phyloP scores from a whole-genome alignment of 2,113 vertebrate genomes.

The Numenius arquata region DNA sequence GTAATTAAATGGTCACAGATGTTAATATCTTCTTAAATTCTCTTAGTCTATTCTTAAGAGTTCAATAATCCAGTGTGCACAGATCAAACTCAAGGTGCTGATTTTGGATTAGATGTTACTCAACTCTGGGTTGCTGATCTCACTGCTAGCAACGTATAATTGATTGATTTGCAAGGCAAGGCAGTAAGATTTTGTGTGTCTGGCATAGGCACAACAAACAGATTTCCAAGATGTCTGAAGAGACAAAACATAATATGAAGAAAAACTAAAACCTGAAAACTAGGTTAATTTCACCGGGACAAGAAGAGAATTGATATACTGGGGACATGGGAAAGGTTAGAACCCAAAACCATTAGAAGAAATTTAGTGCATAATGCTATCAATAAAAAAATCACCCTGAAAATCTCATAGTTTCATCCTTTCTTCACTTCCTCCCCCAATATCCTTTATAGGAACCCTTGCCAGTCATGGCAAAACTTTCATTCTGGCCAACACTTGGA shows the following conservation, averaged over 20 bases:
- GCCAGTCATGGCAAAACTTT: background rate
- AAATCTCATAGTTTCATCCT: background rate
- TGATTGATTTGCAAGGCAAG: background rate
- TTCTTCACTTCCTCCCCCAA: background rate
- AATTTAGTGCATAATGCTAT: background rate
- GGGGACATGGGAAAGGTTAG: background rate
- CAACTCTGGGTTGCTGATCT: background rate
- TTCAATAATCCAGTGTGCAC: background rate
- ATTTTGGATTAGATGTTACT: background rate
- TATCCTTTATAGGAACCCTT: background rate
- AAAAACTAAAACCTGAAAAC: background rate
- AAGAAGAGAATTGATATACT: background rate
- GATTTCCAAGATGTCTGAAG: background rate
- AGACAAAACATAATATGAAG: background rate
- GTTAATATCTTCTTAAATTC: background rate
- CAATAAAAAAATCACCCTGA: background rate
- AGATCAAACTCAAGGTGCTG: background rate
- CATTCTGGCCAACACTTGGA: slow-evolving; percentile 15
- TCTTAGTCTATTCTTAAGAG: background rate
- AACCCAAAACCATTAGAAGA: background rate
- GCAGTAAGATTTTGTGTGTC: background rate
- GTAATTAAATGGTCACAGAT: background rate
- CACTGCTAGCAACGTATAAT: background rate
- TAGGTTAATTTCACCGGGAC: background rate
- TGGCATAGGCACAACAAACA: background rate